Conservation (phyloP, 2,113 vertebrate genomes). For the Lepisosteus oculatus region DNA sequence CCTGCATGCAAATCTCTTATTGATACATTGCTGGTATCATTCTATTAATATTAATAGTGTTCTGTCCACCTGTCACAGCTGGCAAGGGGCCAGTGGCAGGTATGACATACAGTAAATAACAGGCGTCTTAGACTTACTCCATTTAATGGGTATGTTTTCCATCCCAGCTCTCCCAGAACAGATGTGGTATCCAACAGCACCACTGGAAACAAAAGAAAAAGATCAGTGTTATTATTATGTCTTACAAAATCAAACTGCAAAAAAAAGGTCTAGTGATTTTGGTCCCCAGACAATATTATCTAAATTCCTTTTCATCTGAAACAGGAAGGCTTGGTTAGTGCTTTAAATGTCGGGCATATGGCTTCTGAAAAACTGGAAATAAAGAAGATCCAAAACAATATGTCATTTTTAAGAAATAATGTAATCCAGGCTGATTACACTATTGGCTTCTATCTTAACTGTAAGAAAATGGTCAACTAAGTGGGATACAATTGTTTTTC, state of each 20-base stretch:
- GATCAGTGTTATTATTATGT: conserved; percentile 7
- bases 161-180: conserved; percentile 86
- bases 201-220: conserved; percentile 72
- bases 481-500: too few species aligned
- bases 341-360: not conserved
- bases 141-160: conserved; percentile 92
- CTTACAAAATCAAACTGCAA: not conserved
- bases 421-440: not conserved
- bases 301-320: not conserved
- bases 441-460: not conserved
- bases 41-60: not conserved
- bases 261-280: not conserved
- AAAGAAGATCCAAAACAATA: not conserved
- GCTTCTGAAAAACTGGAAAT: not conserved
- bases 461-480: too few species aligned
- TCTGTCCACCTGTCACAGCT: not conserved
- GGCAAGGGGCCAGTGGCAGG: not conserved
- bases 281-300: not conserved
- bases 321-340: not conserved
- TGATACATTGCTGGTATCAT: not conserved
- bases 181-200: conserved; percentile 89
- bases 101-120: conserved; percentile 15
- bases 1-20: not conserved
- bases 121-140: conserved; percentile 74
- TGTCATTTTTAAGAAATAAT: not conserved